Base-by-base conservation (phyloP, 2,888 invertebrate species). In the Protophormia terraenovae region DNA sequence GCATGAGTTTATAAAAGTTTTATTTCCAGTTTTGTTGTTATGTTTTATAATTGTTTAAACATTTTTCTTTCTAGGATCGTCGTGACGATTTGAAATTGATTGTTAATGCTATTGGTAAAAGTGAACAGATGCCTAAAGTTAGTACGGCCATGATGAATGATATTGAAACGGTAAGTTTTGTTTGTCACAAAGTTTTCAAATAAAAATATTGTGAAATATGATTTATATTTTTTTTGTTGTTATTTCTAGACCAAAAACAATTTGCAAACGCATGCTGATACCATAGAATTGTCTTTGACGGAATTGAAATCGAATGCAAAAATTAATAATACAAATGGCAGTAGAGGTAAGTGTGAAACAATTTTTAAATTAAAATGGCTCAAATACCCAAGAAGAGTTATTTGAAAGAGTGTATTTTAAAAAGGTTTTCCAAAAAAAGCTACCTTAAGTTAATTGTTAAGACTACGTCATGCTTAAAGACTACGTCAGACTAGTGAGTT, bases 31-130 rank as follows among this genome's bases (percentile, higher is more conserved):
- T n/a, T n/a, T n/a, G n/a, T n/a, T n/a, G n/a, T n/a, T n/a, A n/a
- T n/a, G n/a, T n/a, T n/a, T n/a, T 45, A 7, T 38, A 6, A 58
- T 12, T 77, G 35, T 71, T 60, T 19, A 47, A 78, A 38, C 45
- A 41, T 76, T 32, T 29, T 16, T 64, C 19, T 58, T 19, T 38
- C 38, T 27, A 91, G 91, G 92, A 91, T 89, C 91, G 91, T 58
- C 91, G 90, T 62, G 91, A 92, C 92, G 91, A 91, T 87, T 91
- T 91, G 71, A 92, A 91, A 87, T 89, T 91, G 67, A 92, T 91
- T 87, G 90, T 91, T 41, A 89, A 91, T 73, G 90, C 91, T 86
- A 91, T 92, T 88, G 91, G 92, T 67, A 92, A 92, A 87, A 91
- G 89, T 86, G 89, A 89, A 60, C 91, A 91, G 84, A 90, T 88